Percentiles rank a stretch among this genome's conserved stretches.
Conservation (phyloP, 2,888 invertebrate species). For the Lasioglossum vierecki region DNA sequence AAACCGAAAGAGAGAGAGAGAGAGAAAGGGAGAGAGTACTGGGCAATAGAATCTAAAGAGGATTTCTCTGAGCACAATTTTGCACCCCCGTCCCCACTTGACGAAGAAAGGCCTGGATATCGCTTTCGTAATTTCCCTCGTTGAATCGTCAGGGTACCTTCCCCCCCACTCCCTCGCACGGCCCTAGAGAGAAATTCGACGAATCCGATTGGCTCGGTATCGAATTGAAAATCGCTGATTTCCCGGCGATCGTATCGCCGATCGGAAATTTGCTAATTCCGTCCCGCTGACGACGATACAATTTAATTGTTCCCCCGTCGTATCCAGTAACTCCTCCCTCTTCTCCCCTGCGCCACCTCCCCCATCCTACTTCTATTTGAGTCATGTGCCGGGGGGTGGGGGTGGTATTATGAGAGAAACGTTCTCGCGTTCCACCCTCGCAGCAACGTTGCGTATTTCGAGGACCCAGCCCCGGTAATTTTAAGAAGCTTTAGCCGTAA, state of each 20-base stretch:
- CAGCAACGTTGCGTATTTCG: constrained; percentile 20
- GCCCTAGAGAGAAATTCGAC: neutral
- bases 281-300: constrained; percentile 18
- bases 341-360: neutral
- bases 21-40: neutral
- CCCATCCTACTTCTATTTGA: neutral
- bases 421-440: neutral
- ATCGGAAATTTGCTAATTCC: constrained; percentile 35
- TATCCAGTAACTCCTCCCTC: constrained; percentile 30
- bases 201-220: constrained; percentile 25
- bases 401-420: neutral
- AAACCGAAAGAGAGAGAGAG: neutral
- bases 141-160: neutral
- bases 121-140: constrained; percentile 33
- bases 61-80: constrained; percentile 6
- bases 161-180: neutral
- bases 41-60: neutral
- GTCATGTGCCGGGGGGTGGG: neutral
- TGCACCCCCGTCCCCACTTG: constrained; percentile 6
- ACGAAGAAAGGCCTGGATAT: neutral
- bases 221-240: constrained; percentile 36
- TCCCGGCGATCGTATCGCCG: constrained; percentile 24
- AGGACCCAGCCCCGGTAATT: constrained; percentile 24
- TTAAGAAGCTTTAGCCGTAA: constrained; percentile 43
- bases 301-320: constrained; percentile 47